Percentiles rank a stretch among this genome's conserved stretches.
phyloP scores from a whole-genome alignment of 2,797 vertebrate species.

The Mus minutoides region DNA sequence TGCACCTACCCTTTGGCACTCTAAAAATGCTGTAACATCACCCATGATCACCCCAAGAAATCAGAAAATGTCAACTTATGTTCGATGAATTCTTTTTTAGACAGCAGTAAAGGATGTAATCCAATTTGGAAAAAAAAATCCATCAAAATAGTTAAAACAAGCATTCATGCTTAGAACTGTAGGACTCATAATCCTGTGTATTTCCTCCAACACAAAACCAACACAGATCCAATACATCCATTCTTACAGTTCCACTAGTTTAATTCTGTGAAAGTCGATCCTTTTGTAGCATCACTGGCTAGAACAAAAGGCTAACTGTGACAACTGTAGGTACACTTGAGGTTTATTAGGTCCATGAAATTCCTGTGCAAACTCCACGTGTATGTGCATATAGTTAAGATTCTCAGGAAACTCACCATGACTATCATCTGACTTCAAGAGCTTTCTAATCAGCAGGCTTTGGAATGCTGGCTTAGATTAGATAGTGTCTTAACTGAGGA shows the following conservation, averaged over 20 bases:
- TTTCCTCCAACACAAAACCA: conserved; percentile 57
- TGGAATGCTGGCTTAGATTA: conserved; percentile 30
- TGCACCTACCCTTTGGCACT: neutral
- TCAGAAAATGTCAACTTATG: conserved; percentile 71
- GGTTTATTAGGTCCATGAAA: conserved; percentile 2
- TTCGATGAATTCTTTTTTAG: conserved; percentile 78
- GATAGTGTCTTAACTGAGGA: conserved; percentile 61
- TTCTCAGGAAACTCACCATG: neutral
- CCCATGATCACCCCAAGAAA: conserved; percentile 50
- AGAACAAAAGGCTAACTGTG: conserved; percentile 3
- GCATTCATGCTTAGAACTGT: conserved; percentile 58
- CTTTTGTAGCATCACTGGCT: neutral
- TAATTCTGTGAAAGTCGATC: neutral
- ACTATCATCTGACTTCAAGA: conserved; percentile 29
- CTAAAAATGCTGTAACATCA: conserved; percentile 52
- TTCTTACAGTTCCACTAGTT: neutral
- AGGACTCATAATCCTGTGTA: neutral
- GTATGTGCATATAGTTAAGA: neutral
- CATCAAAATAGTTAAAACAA: conserved; percentile 77
- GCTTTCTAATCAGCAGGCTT: conserved; percentile 26
- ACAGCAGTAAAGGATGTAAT: conserved; percentile 76
- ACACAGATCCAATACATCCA: neutral
- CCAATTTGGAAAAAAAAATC: conserved; percentile 76
- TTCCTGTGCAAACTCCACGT: neutral
- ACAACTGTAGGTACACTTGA: neutral